Percentiles rank a stretch among this genome's conserved stretches.
Evolutionary conservation across 2,888 invertebrate genomes (phyloP).

Genomic region (Scaptomyza flava): DNA sequence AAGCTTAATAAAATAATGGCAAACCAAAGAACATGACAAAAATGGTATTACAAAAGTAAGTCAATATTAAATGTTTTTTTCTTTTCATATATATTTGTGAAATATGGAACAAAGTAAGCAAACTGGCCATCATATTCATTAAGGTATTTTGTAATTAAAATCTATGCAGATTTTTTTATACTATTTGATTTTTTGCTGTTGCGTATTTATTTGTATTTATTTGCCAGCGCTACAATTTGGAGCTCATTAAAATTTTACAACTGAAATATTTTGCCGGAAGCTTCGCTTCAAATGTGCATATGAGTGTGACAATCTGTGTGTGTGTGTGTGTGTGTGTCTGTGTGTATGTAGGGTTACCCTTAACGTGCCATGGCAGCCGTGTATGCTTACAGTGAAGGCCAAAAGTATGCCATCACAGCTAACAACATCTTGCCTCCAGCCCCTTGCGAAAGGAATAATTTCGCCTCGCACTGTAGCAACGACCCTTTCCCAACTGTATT

Average conservation of each 20-base stretch:
- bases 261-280: constrained; percentile 79
- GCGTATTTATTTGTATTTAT: constrained; percentile 33
- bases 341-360: constrained; percentile 19
- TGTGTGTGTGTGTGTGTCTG: not conserved
- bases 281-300: constrained; percentile 45
- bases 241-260: constrained; percentile 80
- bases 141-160: constrained; percentile 40
- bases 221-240: constrained; percentile 53
- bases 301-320: constrained; percentile 13
- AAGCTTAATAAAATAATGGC: no score
- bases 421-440: constrained; percentile 5
- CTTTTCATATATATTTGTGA: not conserved
- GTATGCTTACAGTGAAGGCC: constrained; percentile 49
- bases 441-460: constrained; percentile 13
- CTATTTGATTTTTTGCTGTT: constrained; percentile 33
- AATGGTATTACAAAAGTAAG: no score
- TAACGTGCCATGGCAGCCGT: constrained; percentile 31
- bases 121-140: constrained; percentile 22
- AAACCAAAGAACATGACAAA: no score
- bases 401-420: constrained; percentile 26
- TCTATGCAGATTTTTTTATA: constrained; percentile 12
- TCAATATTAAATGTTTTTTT: no score
- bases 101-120: constrained; percentile 1
- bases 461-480: constrained; percentile 19
- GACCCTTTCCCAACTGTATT: constrained; percentile 11